Conservation (phyloP, 2,113 vertebrate species). For the Speoplatyrhinus poulsoni region DNA sequence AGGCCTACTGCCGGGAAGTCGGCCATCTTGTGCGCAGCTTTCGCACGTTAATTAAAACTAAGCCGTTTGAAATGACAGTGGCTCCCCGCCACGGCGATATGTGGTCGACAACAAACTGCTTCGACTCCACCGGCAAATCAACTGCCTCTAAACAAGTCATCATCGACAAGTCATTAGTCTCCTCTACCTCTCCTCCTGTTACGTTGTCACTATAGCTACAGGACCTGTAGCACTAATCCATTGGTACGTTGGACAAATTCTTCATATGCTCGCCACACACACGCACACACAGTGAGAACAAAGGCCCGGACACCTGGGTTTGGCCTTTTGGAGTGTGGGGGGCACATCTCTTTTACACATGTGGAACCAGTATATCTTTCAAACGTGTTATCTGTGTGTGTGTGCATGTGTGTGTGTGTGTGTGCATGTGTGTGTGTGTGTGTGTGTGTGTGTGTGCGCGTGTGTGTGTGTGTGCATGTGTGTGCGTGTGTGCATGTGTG, state of each 20-base stretch:
- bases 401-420: neutral
- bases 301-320: neutral
- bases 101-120: neutral
- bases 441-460: no score
- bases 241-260: no score
- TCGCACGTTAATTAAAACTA: neutral
- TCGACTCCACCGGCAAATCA: neutral
- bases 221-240: no score
- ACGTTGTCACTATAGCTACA: no score
- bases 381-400: neutral
- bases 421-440: neutral
- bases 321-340: no score
- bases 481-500: neutral
- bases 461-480: neutral
- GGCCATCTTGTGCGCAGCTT: neutral
- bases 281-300: neutral
- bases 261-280: neutral
- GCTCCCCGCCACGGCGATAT: neutral
- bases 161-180: neutral
- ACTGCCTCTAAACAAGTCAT: slow-evolving; percentile 1
- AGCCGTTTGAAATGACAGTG: neutral
- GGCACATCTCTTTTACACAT: no score
- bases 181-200: no score
- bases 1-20: neutral
- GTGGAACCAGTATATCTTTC: neutral